These are phyloP conservation scores for Lymantria dispar DNA, from an alignment of 2,888 invertebrate species.

Conservation along the genomic window DNA sequence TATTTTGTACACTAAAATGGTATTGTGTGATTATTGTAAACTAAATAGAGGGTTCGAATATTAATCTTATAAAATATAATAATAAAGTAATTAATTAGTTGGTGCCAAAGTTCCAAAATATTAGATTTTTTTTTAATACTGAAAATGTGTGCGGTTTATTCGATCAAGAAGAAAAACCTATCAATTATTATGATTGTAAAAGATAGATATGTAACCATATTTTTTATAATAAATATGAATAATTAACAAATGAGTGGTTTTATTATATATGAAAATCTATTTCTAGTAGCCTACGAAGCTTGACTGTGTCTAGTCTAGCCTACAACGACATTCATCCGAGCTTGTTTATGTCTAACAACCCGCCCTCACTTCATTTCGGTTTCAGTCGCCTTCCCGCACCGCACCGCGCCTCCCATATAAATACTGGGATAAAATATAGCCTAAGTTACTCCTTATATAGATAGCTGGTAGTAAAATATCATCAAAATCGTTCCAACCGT, in stretches of 20 bases:
- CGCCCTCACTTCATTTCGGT: no score
- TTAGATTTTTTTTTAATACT: slow-evolving; percentile 13
- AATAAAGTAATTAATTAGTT: slow-evolving; percentile 53
- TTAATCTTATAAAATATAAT: slow-evolving; percentile 26
- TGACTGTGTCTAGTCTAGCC: no score
- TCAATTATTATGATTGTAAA: slow-evolving; percentile 42
- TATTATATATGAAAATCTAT: slow-evolving; percentile 13
- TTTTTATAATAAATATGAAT: slow-evolving; percentile 46
- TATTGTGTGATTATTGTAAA: slow-evolving; percentile 19
- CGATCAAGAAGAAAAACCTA: slow-evolving; percentile 28
- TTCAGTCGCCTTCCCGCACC: no score
- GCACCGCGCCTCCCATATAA: no score
- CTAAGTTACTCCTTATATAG: no score
- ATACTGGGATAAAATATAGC: no score
- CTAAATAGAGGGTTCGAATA: slow-evolving; percentile 26
- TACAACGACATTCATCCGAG: no score
- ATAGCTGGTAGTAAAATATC: no score
- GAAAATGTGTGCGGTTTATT: slow-evolving; percentile 16
- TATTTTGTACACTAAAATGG: slow-evolving; percentile 36
- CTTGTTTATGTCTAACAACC: no score
- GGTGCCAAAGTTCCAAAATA: slow-evolving; percentile 66
- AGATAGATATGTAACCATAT: slow-evolving; percentile 2
- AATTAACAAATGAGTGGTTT: no score
- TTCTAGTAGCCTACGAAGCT: no score
- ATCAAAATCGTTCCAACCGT: no score